Base-by-base conservation (phyloP, 2,113 vertebrate genomes). In the Mesocricetus auratus region DNA sequence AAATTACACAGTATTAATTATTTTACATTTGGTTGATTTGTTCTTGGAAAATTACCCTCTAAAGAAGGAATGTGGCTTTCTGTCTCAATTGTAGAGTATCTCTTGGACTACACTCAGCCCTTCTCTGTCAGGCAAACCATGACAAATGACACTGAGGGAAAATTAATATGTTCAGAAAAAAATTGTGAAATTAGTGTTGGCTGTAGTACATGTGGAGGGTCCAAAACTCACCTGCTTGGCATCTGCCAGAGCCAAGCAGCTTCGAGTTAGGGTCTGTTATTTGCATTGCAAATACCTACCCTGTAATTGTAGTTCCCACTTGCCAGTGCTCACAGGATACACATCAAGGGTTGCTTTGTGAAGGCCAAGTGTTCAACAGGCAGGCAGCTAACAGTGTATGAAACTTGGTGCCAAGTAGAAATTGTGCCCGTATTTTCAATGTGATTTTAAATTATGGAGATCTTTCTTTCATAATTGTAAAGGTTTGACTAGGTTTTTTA, bases 221-320 rank as follows among this genome's bases (percentile, higher is more conserved):
- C 91, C 93, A 95, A 95, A 90, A 71, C 69, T 62, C 95, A 97
- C 94, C 89, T 97, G 86, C 89, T 97, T 97, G 93, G 74, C 86
- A 93, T 69, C 33, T 88, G 39, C 19, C 33, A 60, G 68, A 91
- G 64, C 50, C 95, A 97, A 93, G 62, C 31, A 93, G 33, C 69
- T 81, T 86, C 79, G 77, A 94, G 89, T 89, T 96, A 82, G 89
- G 9, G 16, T 64, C 94, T 96, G 79, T 9, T 86, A 97, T 97
- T 94, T 97, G 91, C 97, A 97, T 94, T 98, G 93, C 89, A 96
- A 97, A 97, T 97, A 93, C 86, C 95, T 94, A 96, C 94, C 95
- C 96, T 90, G 96, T 96, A 91, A 94, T 96, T 90, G 87, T 78
- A 91, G 92, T 79, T 95, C 71, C 81, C 91, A 97, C 60, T 96